Conservation (phyloP, 2,888 invertebrate genomes). For the Agonopterix subpropinquella region DNA sequence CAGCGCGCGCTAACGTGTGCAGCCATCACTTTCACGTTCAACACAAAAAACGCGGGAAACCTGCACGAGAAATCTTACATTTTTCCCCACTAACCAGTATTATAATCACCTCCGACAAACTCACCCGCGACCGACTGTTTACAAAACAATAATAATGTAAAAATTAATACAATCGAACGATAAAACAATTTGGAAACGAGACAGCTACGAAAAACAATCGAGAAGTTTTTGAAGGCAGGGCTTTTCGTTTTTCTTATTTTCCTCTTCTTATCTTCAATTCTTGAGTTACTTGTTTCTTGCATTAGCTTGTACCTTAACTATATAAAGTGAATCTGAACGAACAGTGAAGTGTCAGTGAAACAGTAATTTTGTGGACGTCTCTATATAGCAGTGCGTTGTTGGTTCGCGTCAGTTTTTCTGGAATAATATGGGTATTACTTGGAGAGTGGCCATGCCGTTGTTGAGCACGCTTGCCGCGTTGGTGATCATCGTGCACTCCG, state of each 20-base stretch:
- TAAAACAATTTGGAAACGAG: slow-evolving; percentile 15
- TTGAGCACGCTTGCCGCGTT: slow-evolving; percentile 66
- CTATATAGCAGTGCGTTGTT: slow-evolving; percentile 15
- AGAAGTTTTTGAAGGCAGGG: slow-evolving; percentile 16
- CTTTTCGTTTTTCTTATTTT: slow-evolving; percentile 31
- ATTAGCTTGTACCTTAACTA: too few species aligned
- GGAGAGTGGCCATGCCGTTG: slow-evolving; percentile 55
- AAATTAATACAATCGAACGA: slow-evolving; percentile 26
- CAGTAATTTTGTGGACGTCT: slow-evolving; percentile 18
- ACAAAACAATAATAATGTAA: slow-evolving; percentile 48
- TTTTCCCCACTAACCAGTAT: slow-evolving; percentile 32
- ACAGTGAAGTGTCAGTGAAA: slow-evolving; percentile 5
- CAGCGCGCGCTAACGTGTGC: slow-evolving; percentile 55
- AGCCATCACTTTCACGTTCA: slow-evolving; percentile 55
- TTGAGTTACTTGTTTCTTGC: slow-evolving; percentile 4
- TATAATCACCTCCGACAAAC: slow-evolving; percentile 26
- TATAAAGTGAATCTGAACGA: slow-evolving; percentile 5
- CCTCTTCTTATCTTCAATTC: slow-evolving; percentile 28
- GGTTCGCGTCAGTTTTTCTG: slow-evolving; percentile 16
- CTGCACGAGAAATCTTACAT: slow-evolving; percentile 36
- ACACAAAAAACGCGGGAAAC: slow-evolving; percentile 46
- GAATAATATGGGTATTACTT: slow-evolving; percentile 64
- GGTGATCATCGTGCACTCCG: slow-evolving; percentile 65
- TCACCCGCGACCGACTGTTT: slow-evolving; percentile 36
- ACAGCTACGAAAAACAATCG: slow-evolving; percentile 19